Base-by-base conservation (phyloP, 1,140 invertebrate species). In the Drosophila orena region DNA sequence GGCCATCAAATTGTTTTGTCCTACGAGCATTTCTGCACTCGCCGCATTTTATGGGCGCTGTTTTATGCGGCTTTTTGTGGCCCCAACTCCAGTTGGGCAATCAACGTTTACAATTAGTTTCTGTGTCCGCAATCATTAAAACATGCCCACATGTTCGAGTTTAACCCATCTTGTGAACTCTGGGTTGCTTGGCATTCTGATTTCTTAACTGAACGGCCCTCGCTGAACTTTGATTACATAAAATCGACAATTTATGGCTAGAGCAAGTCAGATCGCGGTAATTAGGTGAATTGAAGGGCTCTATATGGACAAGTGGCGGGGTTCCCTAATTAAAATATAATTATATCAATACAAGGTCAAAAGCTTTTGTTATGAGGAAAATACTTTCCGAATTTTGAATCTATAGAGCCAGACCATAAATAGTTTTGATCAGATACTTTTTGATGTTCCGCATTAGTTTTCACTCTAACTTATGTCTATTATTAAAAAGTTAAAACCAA, bases 1-100 rank as follows among this genome's bases (percentile, higher is more conserved):
- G 70, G 47, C 58, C 79, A 70, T 85, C 77, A 81, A 86, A 86
- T 86, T 81, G 68, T 84, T 83, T 75, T 83, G 75, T 79, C 70
- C 68, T 78, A 81, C 20, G 66, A 57, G 20, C 34, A 56, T 38
- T 38, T 56, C 38, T 49, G 52, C 53, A 75, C 14, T 58, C 27
- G 44, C 22, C 12, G 37, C 42, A 38, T 58, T 73, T 73, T 73
- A 61, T 73, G 70, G 37, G 37, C 40, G 37, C 55, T 37, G 66
- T 49, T 71, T 64, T 64, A 53, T 54, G 64, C 73, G 22, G 46
- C 55, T 15, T 54, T 69, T 61, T 56, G 44, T 53, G 66, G 72
- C 14, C 71, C 52, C 73, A 59, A 71, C 66, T 80, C 62, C 60
- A 66, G 69, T 71, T 75, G 80, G 66, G 53, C 78, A 80, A 85